Evolutionary conservation across 2,113 vertebrate species (phyloP), one percentile per base, ranked within the genome.

Genomic region (Etheostoma spectabile): DNA sequence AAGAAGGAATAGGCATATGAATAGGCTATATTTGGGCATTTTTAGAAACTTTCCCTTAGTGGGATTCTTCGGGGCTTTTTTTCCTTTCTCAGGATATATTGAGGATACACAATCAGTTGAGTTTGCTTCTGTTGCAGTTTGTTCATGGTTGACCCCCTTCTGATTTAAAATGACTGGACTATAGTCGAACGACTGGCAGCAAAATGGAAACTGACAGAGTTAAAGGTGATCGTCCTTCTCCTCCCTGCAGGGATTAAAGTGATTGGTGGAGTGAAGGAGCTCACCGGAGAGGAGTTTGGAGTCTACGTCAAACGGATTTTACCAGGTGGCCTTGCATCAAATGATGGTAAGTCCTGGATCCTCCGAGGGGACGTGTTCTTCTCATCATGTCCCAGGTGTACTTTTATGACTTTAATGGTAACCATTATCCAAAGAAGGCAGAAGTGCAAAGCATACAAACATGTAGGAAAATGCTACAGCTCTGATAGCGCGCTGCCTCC

Each of bases 291-390:
- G 5, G 96, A 98, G 80, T 97, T 96, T 67, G 97, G 97, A 35
- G 96, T 98, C 84, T 98, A 97, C 13, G 97, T 98, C 74, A 98
- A 98, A 88, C 94, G 97, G 84, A 96, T 98, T 90, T 94, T 98
- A 81, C 96, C 97, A 5, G 96, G 97, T 38, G 96, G 97, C 57
- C 93, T 98, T 84, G 97, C 97, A 80, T 93, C 96, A 0, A 93
- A 71, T 12, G 96, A 98, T 0, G 97, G 97, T 98, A 86, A 82
- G 82, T 27, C 3, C 11, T 11, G 3, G 27, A 1, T 7, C 4
- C n/a, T 53, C 8, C 0, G 1, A 30, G 16, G 6, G 8, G 8
- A 21, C 2, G 0, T 22, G 33, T 6, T 60, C 16, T 22, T 45
- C 5, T 65, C 8, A 30, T 24, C 1, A 21, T 27, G 19, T 45